Percentiles rank a stretch among this genome's conserved stretches.
Evolutionary conservation across 1,140 invertebrate species (phyloP).

Genomic region (Globodera rostochiensis): DNA sequence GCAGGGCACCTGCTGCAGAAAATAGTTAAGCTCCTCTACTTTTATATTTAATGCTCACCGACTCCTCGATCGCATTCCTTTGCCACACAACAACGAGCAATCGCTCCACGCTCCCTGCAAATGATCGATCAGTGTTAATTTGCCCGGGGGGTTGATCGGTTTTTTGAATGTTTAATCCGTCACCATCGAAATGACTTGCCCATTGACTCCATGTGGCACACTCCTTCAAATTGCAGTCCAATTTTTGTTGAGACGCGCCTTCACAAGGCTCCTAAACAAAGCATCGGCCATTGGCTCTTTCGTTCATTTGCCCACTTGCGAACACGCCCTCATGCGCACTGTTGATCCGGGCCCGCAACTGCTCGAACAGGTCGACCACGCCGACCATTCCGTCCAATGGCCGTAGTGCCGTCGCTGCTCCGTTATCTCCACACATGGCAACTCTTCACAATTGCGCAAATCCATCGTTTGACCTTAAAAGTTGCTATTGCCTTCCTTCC

Average conservation of each 20-base stretch:
- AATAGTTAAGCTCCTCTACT: conserved; percentile 1
- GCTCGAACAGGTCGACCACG: conserved; percentile 34
- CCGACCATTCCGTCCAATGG: conserved; percentile 53
- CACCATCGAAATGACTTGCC: conserved; percentile 25
- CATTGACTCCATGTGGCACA: conserved; percentile 56
- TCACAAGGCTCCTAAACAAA: conserved; percentile 60
- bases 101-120: conserved; percentile 67
- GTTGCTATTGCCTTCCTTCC: not conserved
- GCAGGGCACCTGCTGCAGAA: conserved; percentile 35
- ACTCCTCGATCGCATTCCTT: conserved; percentile 68
- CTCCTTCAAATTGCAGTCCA: conserved; percentile 59
- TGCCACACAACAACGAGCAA: conserved; percentile 71
- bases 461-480: conserved; percentile 63
- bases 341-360: conserved; percentile 39
- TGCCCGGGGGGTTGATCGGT: not conserved
- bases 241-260: conserved; percentile 58
- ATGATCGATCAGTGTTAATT: conserved; percentile 67
- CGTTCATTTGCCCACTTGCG: conserved; percentile 11
- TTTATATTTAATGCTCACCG: conserved; percentile 31
- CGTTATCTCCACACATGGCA: conserved; percentile 41
- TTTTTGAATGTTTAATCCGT: not conserved
- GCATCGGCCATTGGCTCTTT: not conserved
- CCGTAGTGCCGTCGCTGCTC: conserved; percentile 18
- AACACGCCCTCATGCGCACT: conserved; percentile 36
- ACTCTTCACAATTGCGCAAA: conserved; percentile 58